Percentiles rank a stretch among this genome's conserved stretches.
These are phyloP conservation scores for Murina feae DNA, from an alignment of 2,113 vertebrate species.

Conservation along the genomic window DNA sequence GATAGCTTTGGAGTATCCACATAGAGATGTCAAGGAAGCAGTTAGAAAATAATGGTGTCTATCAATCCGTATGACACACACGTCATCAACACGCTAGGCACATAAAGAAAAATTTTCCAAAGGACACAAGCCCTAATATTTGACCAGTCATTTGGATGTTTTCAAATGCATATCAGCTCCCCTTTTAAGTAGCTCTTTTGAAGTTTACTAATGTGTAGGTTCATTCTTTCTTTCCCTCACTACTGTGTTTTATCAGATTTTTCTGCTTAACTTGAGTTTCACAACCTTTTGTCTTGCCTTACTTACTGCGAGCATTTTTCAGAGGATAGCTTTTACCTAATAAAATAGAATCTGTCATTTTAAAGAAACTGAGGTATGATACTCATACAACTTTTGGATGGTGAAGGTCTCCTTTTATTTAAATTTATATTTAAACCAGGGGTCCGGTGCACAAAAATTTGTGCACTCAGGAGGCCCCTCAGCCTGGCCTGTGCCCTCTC, in stretches of 20 bases:
- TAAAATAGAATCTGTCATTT: not conserved
- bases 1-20: not conserved
- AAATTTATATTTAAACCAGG: constrained; percentile 7
- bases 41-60: not conserved
- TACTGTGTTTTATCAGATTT: not conserved
- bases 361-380: not conserved
- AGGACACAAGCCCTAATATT: not conserved
- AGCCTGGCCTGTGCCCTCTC: no score
- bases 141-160: not conserved
- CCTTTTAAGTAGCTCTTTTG: not conserved
- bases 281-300: not conserved
- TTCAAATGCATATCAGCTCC: not conserved
- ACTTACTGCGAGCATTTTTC: not conserved
- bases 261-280: not conserved
- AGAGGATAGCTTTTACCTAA: not conserved
- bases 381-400: not conserved
- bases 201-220: not conserved
- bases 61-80: not conserved
- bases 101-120: not conserved
- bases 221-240: not conserved
- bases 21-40: not conserved
- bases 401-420: not conserved
- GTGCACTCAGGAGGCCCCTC: no score
- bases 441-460: no score
- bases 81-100: not conserved